Evolutionary conservation across 2,888 invertebrate species (phyloP).

Genomic region (Rotaria macrura): DNA sequence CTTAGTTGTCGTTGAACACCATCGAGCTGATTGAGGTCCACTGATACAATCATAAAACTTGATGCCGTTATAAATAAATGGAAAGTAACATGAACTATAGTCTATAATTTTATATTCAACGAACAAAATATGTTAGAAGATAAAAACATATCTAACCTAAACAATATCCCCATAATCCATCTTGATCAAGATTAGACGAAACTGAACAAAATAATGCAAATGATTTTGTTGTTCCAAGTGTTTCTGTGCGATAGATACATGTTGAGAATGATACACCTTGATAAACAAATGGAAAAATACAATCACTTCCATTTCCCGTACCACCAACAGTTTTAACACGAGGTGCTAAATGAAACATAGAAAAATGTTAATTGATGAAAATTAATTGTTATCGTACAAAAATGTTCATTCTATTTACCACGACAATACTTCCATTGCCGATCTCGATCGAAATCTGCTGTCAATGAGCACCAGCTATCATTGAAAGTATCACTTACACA

Average conservation of each 20-base stretch:
- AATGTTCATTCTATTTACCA: background rate
- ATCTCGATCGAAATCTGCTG: background rate
- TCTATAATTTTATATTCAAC: background rate
- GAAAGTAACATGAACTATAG: slow-evolving; percentile 4
- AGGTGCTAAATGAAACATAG: background rate
- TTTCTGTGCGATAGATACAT: slow-evolving; percentile 3
- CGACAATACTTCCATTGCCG: slow-evolving; percentile 15
- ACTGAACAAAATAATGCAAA: background rate
- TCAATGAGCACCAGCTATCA: slow-evolving; percentile 18
- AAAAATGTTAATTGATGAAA: background rate
- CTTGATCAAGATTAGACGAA: background rate
- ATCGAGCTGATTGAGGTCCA: background rate
- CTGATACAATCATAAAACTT: background rate
- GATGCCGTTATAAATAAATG: background rate
- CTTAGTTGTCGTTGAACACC: background rate
- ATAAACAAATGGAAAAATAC: background rate
- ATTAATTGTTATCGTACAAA: too few species aligned
- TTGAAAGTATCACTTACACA: background rate
- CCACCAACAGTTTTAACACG: background rate
- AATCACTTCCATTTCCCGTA: background rate
- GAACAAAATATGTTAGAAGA: background rate
- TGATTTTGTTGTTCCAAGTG: background rate
- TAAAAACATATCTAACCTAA: background rate
- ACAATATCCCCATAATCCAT: slow-evolving; percentile 18
- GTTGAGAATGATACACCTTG: background rate